Evolutionary conservation across 1,140 invertebrate genomes (phyloP).

Genomic region (Delia radicum): DNA sequence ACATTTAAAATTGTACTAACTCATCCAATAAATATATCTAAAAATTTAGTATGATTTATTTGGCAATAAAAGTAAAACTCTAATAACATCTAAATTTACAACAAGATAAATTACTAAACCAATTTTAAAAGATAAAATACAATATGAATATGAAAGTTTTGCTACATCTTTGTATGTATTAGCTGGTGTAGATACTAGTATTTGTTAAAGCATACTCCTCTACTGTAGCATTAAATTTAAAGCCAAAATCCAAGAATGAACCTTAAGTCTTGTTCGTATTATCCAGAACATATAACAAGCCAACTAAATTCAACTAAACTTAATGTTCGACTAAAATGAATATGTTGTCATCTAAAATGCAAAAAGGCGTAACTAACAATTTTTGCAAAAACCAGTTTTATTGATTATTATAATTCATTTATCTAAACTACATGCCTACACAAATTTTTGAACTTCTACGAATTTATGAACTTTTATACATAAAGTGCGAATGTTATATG

Average conservation of each 20-base stretch:
- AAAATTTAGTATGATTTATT: not conserved
- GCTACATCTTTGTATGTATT: not conserved
- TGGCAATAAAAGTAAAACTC: slow-evolving; percentile 7
- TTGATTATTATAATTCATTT: no score
- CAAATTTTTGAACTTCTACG: no score
- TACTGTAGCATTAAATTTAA: not conserved
- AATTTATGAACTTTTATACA: no score
- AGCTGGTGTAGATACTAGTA: not conserved
- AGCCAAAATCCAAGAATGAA: not conserved
- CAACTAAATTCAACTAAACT: not conserved
- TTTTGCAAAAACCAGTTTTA: no score
- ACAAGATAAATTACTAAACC: slow-evolving; percentile 10
- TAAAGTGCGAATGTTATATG: no score
- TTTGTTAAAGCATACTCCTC: not conserved
- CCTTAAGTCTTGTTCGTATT: not conserved
- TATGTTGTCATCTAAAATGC: not conserved
- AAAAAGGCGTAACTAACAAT: no score
- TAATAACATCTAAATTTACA: not conserved
- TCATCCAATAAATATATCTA: not conserved
- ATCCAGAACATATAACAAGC: not conserved
- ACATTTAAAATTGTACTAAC: not conserved
- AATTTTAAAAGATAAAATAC: slow-evolving; percentile 3
- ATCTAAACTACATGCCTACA: no score
- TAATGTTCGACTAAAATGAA: not conserved
- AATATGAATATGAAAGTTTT: not conserved